Evolutionary conservation across 1,140 invertebrate species (phyloP).

Genomic region (Drosophila mauritiana): DNA sequence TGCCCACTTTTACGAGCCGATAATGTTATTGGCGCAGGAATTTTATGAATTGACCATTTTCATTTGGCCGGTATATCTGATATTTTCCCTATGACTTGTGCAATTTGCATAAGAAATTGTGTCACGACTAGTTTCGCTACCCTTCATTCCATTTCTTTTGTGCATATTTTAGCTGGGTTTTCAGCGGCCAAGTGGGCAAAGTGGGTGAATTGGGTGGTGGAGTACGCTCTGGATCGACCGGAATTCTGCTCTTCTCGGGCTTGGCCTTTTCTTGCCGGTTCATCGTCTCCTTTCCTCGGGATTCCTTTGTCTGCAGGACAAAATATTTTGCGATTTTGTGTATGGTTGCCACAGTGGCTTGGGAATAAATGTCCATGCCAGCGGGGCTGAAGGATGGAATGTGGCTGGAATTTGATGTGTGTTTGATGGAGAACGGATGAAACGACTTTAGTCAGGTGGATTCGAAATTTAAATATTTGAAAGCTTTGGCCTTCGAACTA

Average conservation of each 20-base stretch:
- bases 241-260: conserved; percentile 61
- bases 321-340: conserved; percentile 65
- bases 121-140: conserved; percentile 78
- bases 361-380: conserved; percentile 6
- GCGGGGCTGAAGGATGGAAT: not conserved
- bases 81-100: conserved; percentile 61
- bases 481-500: not conserved
- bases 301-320: conserved; percentile 50
- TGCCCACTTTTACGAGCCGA: conserved; percentile 60
- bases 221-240: conserved; percentile 41
- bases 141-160: conserved; percentile 57
- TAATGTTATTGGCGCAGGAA: conserved; percentile 74
- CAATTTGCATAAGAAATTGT: conserved; percentile 76
- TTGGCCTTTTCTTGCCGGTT: conserved; percentile 61
- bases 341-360: conserved; percentile 27
- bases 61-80: conserved; percentile 27
- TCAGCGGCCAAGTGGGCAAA: not conserved
- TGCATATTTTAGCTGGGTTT: conserved; percentile 40
- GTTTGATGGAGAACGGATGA: conserved; percentile 10
- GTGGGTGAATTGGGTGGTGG: conserved; percentile 4
- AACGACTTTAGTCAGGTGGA: conserved; percentile 2
- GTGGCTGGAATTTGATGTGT: conserved; percentile 31
- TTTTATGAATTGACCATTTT: conserved; percentile 53
- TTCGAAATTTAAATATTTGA: conserved; percentile 5
- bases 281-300: conserved; percentile 48